A percentile compares a stretch with the other conserved stretches of the same genome.
Conservation (phyloP, 2,113 vertebrate species). For the Notothenia rossii region DNA sequence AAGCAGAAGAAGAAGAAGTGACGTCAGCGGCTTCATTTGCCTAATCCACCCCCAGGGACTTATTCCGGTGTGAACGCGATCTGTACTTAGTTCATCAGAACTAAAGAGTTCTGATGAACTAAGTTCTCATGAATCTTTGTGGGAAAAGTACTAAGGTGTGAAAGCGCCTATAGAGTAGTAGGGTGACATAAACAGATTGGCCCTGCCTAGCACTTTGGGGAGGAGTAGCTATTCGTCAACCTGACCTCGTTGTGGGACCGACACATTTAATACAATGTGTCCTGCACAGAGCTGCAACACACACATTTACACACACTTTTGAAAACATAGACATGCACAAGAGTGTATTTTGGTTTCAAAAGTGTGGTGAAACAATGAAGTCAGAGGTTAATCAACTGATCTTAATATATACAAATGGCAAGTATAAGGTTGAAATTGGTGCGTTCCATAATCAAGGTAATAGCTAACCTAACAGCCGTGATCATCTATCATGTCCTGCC, state of each 20-base stretch:
- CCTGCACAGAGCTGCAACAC: conserved; percentile 11
- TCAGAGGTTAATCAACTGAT: neutral
- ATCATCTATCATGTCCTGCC: neutral
- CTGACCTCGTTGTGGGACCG: conserved; percentile 68
- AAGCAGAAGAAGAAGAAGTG: too few relatives aligned
- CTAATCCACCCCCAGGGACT: too few relatives aligned
- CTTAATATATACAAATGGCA: neutral
- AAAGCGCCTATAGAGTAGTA: neutral
- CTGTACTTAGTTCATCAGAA: too few relatives aligned
- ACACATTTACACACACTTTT: conserved; percentile 12
- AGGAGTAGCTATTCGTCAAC: conserved; percentile 62
- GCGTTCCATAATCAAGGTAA: neutral
- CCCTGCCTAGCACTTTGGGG: conserved; percentile 36
- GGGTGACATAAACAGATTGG: conserved; percentile 57
- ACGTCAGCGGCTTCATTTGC: too few relatives aligned
- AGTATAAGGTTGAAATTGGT: neutral
- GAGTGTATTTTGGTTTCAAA: neutral
- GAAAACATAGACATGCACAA: neutral
- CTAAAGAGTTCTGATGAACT: too few relatives aligned
- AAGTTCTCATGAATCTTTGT: too few relatives aligned
- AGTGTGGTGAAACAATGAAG: neutral
- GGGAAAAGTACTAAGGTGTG: too few relatives aligned
- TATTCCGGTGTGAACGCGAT: too few relatives aligned
- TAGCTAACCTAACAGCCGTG: too few relatives aligned
- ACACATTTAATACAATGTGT: conserved; percentile 43